phyloP scores from a whole-genome alignment of 1,140 invertebrate species.

The Cotesia typhae region DNA sequence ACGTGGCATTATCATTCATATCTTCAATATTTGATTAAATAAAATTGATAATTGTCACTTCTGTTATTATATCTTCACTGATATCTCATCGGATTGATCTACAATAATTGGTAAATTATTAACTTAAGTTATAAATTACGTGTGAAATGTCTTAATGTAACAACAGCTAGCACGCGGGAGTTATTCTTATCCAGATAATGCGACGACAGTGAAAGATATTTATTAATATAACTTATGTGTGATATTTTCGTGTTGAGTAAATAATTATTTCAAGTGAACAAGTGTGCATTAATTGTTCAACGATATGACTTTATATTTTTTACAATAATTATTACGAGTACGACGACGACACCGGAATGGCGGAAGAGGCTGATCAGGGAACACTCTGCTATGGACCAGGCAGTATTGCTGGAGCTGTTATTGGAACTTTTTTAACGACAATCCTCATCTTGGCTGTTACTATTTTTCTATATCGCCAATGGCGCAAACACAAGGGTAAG shows the following conservation, averaged over 20 bases:
- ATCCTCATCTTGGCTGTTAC: slow-evolving; percentile 60
- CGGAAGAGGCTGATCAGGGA: slow-evolving; percentile 9
- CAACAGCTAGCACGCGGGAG: no score
- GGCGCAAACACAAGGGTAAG: slow-evolving; percentile 65
- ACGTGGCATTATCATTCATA: slow-evolving; percentile 10
- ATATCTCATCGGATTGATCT: neutral
- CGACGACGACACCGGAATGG: slow-evolving; percentile 16
- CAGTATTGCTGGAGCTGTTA: slow-evolving; percentile 67
- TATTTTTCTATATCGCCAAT: slow-evolving; percentile 62
- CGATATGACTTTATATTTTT: slow-evolving; percentile 10
- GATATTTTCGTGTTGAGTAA: no score
- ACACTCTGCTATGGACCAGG: slow-evolving; percentile 47
- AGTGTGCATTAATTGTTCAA: neutral
- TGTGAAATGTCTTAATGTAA: no score
- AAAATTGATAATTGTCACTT: neutral
- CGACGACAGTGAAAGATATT: no score
- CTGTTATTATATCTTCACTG: neutral
- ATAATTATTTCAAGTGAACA: neutral
- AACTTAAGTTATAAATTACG: no score
- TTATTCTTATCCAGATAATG: no score
- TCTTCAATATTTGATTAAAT: neutral
- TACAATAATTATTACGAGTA: neutral
- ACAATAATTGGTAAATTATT: no score
- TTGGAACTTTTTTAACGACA: slow-evolving; percentile 68
- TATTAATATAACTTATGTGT: no score